These are phyloP conservation scores for Coturnix japonica DNA, from an alignment of 2,113 vertebrate species.

Conservation along the genomic window DNA sequence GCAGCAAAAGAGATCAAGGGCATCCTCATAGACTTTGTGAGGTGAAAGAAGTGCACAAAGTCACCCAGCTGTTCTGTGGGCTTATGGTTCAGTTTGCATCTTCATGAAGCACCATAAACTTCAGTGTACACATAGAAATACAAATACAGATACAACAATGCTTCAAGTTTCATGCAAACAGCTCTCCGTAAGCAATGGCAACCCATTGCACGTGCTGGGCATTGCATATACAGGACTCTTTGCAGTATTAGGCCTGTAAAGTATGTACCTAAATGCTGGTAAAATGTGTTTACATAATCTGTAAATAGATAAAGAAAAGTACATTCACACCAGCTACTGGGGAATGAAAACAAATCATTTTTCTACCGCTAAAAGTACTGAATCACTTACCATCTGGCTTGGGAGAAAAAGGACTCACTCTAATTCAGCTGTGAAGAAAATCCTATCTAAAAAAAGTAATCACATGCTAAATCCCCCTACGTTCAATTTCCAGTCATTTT, in stretches of 20 bases:
- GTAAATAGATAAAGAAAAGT: constrained; percentile 71
- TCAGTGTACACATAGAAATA: background rate
- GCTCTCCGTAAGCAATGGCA: background rate
- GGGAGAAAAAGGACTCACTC: background rate
- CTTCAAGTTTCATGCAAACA: background rate
- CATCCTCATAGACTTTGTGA: background rate
- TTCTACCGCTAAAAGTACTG: constrained; percentile 54
- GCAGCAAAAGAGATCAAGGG: background rate
- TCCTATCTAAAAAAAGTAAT: constrained; percentile 60
- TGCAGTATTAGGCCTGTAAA: background rate
- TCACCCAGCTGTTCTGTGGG: background rate
- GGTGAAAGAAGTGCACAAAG: background rate
- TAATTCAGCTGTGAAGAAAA: constrained; percentile 61
- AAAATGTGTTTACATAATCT: constrained; percentile 55
- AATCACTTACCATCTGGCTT: constrained; percentile 68
- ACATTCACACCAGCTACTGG: constrained; percentile 52
- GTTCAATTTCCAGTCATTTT: constrained; percentile 39
- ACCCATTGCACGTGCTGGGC: background rate
- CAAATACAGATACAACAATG: background rate
- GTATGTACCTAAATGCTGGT: background rate
- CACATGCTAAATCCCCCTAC: constrained; percentile 32
- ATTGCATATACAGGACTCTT: background rate
- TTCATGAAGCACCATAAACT: background rate
- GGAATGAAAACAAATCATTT: constrained; percentile 64
- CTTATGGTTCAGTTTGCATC: background rate